phyloP scores from a whole-genome alignment of 2,888 invertebrate genomes.

The Eurytoma adleriae region DNA sequence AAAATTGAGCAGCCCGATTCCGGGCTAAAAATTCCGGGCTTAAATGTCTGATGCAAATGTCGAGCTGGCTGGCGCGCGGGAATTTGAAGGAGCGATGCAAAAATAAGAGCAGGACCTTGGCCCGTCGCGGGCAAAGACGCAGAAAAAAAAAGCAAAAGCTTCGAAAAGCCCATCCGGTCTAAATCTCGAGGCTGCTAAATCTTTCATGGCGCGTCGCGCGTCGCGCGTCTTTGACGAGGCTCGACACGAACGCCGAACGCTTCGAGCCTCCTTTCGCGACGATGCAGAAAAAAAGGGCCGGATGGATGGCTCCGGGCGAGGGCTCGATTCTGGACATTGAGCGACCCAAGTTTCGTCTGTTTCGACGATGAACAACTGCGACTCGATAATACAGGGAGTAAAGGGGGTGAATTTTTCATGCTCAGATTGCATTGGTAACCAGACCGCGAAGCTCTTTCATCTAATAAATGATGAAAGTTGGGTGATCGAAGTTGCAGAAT shows the following conservation, averaged over 20 bases:
- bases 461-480: too few relatives aligned
- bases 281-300: background rate
- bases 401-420: too few relatives aligned
- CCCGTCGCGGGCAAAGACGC: background rate
- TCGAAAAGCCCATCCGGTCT: slow-evolving; percentile 14
- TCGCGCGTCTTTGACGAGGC: slow-evolving; percentile 29
- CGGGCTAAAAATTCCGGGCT: background rate
- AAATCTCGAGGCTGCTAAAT: slow-evolving; percentile 40
- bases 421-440: too few relatives aligned
- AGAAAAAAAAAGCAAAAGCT: background rate
- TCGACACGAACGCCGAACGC: background rate
- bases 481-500: too few relatives aligned
- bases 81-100: background rate
- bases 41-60: background rate
- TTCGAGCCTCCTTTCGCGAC: background rate
- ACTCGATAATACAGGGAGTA: too few relatives aligned
- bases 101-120: background rate
- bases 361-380: too few relatives aligned
- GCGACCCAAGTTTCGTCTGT: too few relatives aligned
- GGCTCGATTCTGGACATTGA: too few relatives aligned
- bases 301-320: background rate
- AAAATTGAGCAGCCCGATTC: too few relatives aligned
- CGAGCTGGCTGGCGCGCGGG: background rate
- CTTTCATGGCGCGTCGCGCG: slow-evolving; percentile 14
- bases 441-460: too few relatives aligned